Conservation (phyloP, 1,140 invertebrate species). For the Batillaria attramentaria region DNA sequence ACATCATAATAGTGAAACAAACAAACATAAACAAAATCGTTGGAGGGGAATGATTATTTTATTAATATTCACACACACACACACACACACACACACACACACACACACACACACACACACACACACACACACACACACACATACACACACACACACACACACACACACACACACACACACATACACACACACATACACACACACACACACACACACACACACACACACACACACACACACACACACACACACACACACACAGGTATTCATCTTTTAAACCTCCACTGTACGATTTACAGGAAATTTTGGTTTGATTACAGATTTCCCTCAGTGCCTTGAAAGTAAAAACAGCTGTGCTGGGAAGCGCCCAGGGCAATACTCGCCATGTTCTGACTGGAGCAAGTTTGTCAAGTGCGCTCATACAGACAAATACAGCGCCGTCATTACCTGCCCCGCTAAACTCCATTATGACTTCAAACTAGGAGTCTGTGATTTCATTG, state of each 20-base stretch:
- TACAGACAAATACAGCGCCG: not conserved
- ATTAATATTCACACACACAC: slow-evolving; percentile 1
- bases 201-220: slow-evolving; percentile 18
- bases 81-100: slow-evolving; percentile 18
- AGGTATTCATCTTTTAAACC: not conserved
- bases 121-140: slow-evolving; percentile 2
- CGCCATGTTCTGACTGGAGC: not conserved
- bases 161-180: not conserved
- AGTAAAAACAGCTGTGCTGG: not conserved
- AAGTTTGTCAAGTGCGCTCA: not conserved
- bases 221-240: slow-evolving; percentile 18
- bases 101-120: slow-evolving; percentile 12
- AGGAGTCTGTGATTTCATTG: no score
- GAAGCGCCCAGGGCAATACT: not conserved
- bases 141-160: not conserved
- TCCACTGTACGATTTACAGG: not conserved
- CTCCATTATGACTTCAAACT: no score
- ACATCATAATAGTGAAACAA: not conserved
- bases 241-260: slow-evolving; percentile 12
- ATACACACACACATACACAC: slow-evolving; percentile 13
- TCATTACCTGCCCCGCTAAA: no score
- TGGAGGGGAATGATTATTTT: not conserved
- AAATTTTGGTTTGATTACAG: not conserved
- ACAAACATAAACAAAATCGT: not conserved
- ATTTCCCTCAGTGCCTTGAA: not conserved